Base-by-base conservation (phyloP, 2,888 invertebrate genomes). In the Caenorhabditis macrosperma region DNA sequence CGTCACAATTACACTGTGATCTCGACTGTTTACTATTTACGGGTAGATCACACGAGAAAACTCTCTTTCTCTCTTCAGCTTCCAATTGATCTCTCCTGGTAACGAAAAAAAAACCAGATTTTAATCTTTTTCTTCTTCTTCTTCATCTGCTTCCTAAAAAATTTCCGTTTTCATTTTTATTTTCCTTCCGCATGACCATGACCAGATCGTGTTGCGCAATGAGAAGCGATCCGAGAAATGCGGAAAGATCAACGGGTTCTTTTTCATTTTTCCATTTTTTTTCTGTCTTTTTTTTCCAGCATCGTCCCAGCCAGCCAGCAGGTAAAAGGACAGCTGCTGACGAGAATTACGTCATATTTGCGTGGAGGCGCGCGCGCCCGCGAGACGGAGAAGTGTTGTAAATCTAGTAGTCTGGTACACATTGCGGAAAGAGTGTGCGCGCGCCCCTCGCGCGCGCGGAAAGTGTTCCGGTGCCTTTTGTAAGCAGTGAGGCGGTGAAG, bases 331-430 rank as follows among this genome's bases (percentile, higher is more conserved):
- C 22, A 17, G 17, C 20, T 46, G 46, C n/a, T n/a, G n/a, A n/a
- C n/a, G n/a, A n/a, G 52, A 6, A 52, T 52, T 61, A 61, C 71
- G 71, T 71, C 71, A 71, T 71, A 26, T 71, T 71, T 71, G 71
- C 69, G 46, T 63, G 71, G 12, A 33, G 22, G 28, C 26, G 5
- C 33, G 20, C 30, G 44, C 41, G 57, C 35, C 22, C 30, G 10
- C 30, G 52, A 57, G 57, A 50, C 3, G n/a, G 22, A 33, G 48
- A n/a, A 50, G 69, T 60, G 60, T 61, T 71, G 61, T 71, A 71
- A 71, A 71, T 71, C 71, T 61, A 71, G 71, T 71, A 71, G 71
- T 71, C 61, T 33, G 44, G 71, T 55, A 71, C 61, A 71, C 61
- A 61, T 22, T 55, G 71, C 17, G 69, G 44, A 4, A 44, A 20